Base-by-base conservation (phyloP, 2,888 invertebrate genomes). In the Ceratothoa steindachneri region DNA sequence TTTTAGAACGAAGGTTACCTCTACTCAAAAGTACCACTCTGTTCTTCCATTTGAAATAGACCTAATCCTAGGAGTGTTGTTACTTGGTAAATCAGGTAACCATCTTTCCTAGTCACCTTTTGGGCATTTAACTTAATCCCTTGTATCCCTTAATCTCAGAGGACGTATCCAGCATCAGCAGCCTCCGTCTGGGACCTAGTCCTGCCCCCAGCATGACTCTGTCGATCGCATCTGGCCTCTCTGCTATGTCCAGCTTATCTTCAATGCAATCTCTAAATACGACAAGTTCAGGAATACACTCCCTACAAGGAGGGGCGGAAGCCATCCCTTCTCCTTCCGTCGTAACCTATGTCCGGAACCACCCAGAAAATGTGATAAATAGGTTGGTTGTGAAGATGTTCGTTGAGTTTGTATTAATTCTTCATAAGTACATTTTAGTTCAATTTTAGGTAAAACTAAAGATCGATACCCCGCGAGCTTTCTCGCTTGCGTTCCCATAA, bases 321-420 rank as follows among this genome's bases (percentile, higher is more conserved):
- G 72, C 72, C 53, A 72, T 68, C 28, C 71, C 67, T 19, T 73
- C 72, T 5, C 60, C 64, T 31, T 75, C 75, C 3, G 71, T 75
- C 15, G 78, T 78, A 30, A 74, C 78, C 12, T 78, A 78, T 69
- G 78, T 78, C 60, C 28, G 78, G 19, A 75, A 71, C 27, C 70
- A 78, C 71, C 72, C 70, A 19, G 76, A 76, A 22, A 68, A 60
- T 4, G 60, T 68, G 5, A 31, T 73, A 1, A 76, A 73, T 24
- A 76, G 76, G 73, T 73, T 7, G 30, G 70, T 0, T n/a, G 19
- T 9, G 3, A 3, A 55, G 19, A 12, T 27, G 7, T n/a, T 24
- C 22, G 5, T 19, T n/a, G 0, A n/a, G 65, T 5, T 5, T n/a
- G n/a, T n/a, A 1, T 1, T 24, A 4, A 5, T 24, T n/a, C 5